These are phyloP conservation scores for Phthorimaea operculella DNA, from an alignment of 1,140 invertebrate species.

Conservation along the genomic window DNA sequence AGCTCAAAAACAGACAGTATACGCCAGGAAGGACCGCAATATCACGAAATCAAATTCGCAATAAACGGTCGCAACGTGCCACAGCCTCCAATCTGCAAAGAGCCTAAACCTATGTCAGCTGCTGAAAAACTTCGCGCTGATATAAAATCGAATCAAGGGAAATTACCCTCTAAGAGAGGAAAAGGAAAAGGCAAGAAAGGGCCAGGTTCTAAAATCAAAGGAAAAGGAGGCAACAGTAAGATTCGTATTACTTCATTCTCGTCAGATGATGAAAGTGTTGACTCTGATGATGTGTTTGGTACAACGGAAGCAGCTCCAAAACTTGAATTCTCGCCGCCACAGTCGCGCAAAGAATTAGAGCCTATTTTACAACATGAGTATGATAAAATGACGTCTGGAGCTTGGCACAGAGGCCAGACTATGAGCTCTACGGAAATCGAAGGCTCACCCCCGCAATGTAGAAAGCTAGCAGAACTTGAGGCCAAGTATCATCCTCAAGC, in stretches of 20 bases:
- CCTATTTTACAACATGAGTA: constrained; percentile 76
- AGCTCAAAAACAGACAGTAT: constrained; percentile 76
- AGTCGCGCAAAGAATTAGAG: constrained; percentile 77
- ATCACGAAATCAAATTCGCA: constrained; percentile 65
- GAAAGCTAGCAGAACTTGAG: constrained; percentile 69
- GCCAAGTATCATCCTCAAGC: constrained; percentile 71
- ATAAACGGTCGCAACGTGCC: constrained; percentile 55
- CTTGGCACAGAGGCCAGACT: constrained; percentile 75
- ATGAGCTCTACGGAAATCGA: constrained; percentile 80
- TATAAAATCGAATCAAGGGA: constrained; percentile 66
- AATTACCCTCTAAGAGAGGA: constrained; percentile 66
- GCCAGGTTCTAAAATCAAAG: constrained; percentile 62
- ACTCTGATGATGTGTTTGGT: constrained; percentile 78
- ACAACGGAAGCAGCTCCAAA: constrained; percentile 76
- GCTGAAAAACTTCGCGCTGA: constrained; percentile 66
- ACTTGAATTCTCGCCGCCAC: constrained; percentile 76
- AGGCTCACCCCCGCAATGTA: constrained; percentile 75
- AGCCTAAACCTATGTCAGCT: constrained; percentile 49
- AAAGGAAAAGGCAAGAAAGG: constrained; percentile 69
- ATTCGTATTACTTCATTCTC: constrained; percentile 77
- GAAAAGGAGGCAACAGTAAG: constrained; percentile 70
- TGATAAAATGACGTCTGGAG: constrained; percentile 72
- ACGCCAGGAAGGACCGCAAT: constrained; percentile 70
- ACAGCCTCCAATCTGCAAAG: constrained; percentile 56
- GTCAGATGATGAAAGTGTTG: constrained; percentile 76